Conservation (phyloP, 2,113 vertebrate species). For the Malaclemys terrapin region DNA sequence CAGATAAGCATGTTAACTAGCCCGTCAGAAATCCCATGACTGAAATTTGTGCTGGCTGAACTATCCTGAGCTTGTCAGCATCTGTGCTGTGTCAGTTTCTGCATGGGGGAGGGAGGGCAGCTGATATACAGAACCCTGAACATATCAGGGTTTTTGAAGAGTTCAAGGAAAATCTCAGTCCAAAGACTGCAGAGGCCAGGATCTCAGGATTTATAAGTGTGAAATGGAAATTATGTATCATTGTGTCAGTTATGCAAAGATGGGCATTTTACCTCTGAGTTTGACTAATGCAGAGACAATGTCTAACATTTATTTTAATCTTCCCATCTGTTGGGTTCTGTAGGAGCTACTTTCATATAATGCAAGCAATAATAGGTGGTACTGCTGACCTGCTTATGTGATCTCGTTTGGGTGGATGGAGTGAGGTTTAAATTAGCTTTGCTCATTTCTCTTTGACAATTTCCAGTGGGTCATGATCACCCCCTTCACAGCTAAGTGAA, state of each 20-base stretch:
- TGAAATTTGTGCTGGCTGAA: not conserved
- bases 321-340: not conserved
- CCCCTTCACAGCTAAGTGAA: not conserved
- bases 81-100: not conserved
- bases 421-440: not conserved
- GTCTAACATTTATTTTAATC: no score
- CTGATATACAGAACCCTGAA: not conserved
- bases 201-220: not conserved
- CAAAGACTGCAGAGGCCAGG: not conserved
- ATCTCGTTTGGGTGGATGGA: not conserved
- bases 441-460: not conserved
- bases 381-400: not conserved
- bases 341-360: not conserved
- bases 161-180: not conserved
- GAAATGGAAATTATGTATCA: accelerated
- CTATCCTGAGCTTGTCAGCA: not conserved
- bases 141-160: accelerated
- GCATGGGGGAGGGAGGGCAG: not conserved
- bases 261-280: not conserved
- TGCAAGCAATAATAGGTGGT: not conserved
- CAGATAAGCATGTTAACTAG: not conserved
- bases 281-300: no score
- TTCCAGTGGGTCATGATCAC: no score
- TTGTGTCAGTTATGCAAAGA: accelerated
- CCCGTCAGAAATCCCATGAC: not conserved